These are phyloP conservation scores for Tipula confusa DNA, from an alignment of 2,888 invertebrate genomes.

Conservation along the genomic window DNA sequence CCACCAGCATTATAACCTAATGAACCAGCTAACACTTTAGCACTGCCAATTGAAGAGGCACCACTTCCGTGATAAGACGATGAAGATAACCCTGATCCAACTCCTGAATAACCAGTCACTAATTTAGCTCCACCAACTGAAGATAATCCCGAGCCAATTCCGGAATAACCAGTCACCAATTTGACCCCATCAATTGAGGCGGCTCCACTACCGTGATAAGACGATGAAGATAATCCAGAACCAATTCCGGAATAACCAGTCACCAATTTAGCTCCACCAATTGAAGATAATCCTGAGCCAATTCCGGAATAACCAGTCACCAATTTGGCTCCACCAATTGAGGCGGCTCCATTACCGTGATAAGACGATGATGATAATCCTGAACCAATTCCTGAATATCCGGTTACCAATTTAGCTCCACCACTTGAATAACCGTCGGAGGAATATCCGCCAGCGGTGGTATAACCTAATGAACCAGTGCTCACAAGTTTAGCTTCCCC, in stretches of 20 bases:
- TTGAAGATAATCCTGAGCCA: background rate
- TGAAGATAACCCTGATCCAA: background rate
- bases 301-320: background rate
- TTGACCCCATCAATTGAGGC: background rate
- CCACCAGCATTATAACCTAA: slow-evolving; percentile 13
- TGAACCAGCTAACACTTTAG: background rate
- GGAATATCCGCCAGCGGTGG: background rate
- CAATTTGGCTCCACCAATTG: background rate
- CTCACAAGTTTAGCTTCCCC: slow-evolving; percentile 35
- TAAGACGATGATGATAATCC: too few species aligned
- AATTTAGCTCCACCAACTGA: slow-evolving; percentile 28
- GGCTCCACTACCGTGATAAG: background rate
- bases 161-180: background rate
- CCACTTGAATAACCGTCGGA: background rate
- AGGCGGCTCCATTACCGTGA: background rate
- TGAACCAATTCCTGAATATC: slow-evolving; percentile 26
- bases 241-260: slow-evolving; percentile 14
- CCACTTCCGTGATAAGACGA: too few species aligned
- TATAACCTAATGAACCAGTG: background rate
- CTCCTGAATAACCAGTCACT: background rate
- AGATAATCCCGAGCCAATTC: background rate
- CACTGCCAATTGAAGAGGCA: slow-evolving; percentile 20
- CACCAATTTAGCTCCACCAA: slow-evolving; percentile 25
- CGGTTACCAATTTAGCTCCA: background rate
- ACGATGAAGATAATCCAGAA: background rate